These are phyloP conservation scores for Brachionus koreanus DNA, from an alignment of 1,140 invertebrate genomes.

Conservation along the genomic window DNA sequence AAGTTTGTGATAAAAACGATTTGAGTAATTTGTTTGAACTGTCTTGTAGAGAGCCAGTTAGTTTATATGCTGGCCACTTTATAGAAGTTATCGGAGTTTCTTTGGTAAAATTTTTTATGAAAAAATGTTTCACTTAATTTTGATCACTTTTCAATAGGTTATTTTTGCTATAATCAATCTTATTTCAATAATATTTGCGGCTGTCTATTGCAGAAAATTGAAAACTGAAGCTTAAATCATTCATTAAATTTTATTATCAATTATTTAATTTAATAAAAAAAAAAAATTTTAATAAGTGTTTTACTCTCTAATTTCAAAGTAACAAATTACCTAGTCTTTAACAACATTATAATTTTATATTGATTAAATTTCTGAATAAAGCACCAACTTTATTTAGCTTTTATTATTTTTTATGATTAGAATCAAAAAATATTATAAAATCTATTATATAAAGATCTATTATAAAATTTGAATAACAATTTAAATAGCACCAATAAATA, in stretches of 20 bases:
- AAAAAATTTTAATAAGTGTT: not conserved
- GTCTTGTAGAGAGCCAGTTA: not conserved
- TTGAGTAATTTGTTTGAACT: not conserved
- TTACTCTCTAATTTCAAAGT: no score
- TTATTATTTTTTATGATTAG: no score
- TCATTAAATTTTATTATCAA: not conserved
- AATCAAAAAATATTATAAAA: no score
- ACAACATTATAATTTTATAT: no score
- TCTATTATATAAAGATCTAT: no score
- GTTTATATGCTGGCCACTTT: not conserved
- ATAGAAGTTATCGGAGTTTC: not conserved
- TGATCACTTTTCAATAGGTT: not conserved
- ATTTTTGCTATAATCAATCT: not conserved
- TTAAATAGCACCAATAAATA: no score
- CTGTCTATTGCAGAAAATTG: not conserved
- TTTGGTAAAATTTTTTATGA: not conserved
- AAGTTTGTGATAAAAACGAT: slow-evolving; percentile 5
- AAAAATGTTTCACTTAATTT: not conserved
- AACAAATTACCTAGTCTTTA: not conserved
- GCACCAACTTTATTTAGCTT: no score
- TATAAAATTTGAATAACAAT: no score
- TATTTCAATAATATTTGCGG: not conserved
- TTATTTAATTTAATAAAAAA: not conserved
- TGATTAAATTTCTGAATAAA: no score
- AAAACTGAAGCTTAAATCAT: not conserved